Base-by-base conservation (phyloP, 2,113 vertebrate species). In the Shinisaurus crocodilurus region DNA sequence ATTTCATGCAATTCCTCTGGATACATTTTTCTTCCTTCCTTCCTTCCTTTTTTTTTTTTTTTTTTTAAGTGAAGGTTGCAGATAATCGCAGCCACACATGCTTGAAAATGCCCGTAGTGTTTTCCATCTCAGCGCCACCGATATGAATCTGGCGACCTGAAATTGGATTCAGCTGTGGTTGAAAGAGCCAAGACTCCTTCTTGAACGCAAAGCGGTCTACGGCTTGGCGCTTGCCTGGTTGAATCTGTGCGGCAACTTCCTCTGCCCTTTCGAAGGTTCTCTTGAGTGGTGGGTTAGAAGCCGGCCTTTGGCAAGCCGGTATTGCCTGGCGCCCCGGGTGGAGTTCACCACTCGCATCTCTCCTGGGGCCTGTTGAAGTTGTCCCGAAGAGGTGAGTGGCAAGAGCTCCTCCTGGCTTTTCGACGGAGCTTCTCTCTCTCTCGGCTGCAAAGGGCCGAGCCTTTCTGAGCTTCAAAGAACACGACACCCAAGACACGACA, bases 171-270 rank as follows among this genome's bases (percentile, higher is more conserved):
- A 77, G 91, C 93, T 92, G 90, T 34, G 69, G 60, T 82, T 69
- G 87, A 90, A 90, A 90, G 90, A 84, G 89, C 20, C 0, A 91
- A n/a, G 89, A 76, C 82, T 74, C 67, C 90, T 91, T 60, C 0
- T 20, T 50, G 72, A 90, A 80, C 27, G n/a, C 91, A 92, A 86
- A 90, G 74, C 94, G 91, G 60, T 90, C 87, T 89, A 92, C n/a
- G 93, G 92, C 88, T 91, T 79, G 92, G 93, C 81, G 88, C n/a
- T n/a, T n/a, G 93, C 93, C 82, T 86, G 86, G 43, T 82, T 89
- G 92, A 69, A 93, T 89, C 93, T 93, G 93, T 95, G 95, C 94
- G 54, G 82, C 79, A 90, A 65, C 87, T 63, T 63, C 16, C 91
- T 92, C 88, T 5, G 90, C 1, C 74, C 76, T 85, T 94, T 90